Evolutionary conservation across 1,140 invertebrate genomes (phyloP).

Genomic region (Zaprionus africanus): DNA sequence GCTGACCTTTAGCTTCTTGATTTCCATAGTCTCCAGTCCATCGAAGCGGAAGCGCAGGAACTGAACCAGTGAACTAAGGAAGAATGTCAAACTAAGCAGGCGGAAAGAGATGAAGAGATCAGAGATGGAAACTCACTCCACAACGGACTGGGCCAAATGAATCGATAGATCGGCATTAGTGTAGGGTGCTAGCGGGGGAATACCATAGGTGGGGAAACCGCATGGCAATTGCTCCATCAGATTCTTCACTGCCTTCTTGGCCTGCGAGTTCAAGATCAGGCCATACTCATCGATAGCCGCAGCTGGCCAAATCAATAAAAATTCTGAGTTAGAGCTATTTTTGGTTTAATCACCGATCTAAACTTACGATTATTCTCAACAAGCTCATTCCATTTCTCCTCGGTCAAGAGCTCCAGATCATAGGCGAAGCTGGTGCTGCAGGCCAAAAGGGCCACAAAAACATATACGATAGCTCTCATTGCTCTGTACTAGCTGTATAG

Average conservation of each 20-base stretch:
- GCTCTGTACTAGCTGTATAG: slow-evolving; percentile 38
- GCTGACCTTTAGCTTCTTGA: slow-evolving; percentile 77
- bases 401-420: slow-evolving; percentile 61
- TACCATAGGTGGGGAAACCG: slow-evolving; percentile 72
- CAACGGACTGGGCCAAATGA: slow-evolving; percentile 63
- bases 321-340: neutral
- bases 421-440: slow-evolving; percentile 56
- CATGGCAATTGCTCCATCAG: slow-evolving; percentile 70
- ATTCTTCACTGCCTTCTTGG: slow-evolving; percentile 71
- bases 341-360: neutral
- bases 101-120: neutral
- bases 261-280: slow-evolving; percentile 73
- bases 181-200: slow-evolving; percentile 78
- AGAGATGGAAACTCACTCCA: slow-evolving; percentile 65
- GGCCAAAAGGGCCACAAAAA: slow-evolving; percentile 70
- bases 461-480: slow-evolving; percentile 62
- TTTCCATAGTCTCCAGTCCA: slow-evolving; percentile 70
- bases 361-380: slow-evolving; percentile 66
- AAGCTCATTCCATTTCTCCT: slow-evolving; percentile 70
- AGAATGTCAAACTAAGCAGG: neutral
- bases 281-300: slow-evolving; percentile 57
- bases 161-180: slow-evolving; percentile 76
- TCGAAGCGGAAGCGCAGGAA: slow-evolving; percentile 79
- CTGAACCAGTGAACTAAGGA: slow-evolving; percentile 54
- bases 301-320: slow-evolving; percentile 26